These are phyloP conservation scores for Falco cherrug DNA, from an alignment of 2,797 vertebrate genomes.

Conservation along the genomic window DNA sequence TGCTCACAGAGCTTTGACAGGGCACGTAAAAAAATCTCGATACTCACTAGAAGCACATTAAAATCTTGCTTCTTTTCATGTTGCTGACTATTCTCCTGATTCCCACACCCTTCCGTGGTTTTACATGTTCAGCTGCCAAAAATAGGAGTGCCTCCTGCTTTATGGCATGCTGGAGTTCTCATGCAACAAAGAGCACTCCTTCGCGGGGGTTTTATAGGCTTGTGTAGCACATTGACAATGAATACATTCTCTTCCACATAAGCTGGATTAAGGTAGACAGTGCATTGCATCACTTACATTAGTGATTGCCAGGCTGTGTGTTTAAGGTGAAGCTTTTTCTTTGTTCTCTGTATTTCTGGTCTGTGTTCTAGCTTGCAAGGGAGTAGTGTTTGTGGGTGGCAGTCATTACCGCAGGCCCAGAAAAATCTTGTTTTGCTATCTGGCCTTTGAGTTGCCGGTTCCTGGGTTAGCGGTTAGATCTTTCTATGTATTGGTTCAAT, in stretches of 20 bases:
- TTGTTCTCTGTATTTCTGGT: neutral
- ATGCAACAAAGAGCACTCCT: neutral
- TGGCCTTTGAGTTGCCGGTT: neutral
- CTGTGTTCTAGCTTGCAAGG: neutral
- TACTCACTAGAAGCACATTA: neutral
- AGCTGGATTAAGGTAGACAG: neutral
- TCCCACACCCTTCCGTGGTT: neutral
- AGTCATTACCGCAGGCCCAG: neutral
- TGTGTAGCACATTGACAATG: neutral
- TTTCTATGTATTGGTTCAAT: neutral
- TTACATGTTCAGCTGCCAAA: neutral
- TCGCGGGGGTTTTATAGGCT: constrained; percentile 18
- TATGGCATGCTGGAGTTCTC: neutral
- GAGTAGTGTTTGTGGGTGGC: neutral
- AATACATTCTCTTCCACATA: neutral
- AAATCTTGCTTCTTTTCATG: neutral
- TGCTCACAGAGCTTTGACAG: neutral
- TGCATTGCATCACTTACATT: neutral
- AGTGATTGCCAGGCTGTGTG: neutral
- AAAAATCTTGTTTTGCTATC: neutral
- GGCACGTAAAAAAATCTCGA: neutral
- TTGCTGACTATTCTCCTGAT: neutral
- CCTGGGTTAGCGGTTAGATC: neutral
- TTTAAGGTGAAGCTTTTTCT: neutral
- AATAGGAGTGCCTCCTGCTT: constrained; percentile 16